Base-by-base conservation (phyloP, 2,888 invertebrate species). In the Ophioninae sp. region DNA sequence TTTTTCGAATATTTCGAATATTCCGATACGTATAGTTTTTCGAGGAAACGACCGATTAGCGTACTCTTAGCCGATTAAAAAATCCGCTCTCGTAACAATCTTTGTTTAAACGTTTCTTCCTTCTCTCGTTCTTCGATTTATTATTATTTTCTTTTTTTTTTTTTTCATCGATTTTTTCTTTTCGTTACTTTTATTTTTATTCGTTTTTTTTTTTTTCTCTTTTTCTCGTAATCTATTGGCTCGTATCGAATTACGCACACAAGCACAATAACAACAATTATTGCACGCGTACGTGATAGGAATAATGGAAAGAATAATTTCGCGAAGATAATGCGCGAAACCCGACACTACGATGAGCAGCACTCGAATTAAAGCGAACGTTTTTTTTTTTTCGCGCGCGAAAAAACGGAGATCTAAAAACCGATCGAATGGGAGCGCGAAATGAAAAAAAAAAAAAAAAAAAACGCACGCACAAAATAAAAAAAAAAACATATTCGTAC, bases 1-100 rank as follows among this genome's bases (percentile, higher is more conserved):
- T 83, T 72, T n/a, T n/a, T n/a, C n/a, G n/a, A n/a, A n/a, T n/a
- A n/a, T n/a, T n/a, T n/a, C n/a, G n/a, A n/a, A n/a, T n/a, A n/a
- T 50, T 79, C 10, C 50, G 21, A 44, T 44, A 44, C 50, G 79
- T 2, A 30, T 57, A 56, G 79, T 78, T 74, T 59, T 57, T 65
- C 72, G 72, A 61, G 78, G 67, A 17, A 41, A 78, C 56, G 67
- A 84, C 64, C 79, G 61, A 79, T 83, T 73, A 13, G 61, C 41
- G 79, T 87, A 88, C 85, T 88, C 87, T 79, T 89, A 89, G 87
- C 57, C 68, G 50, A 74, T 20, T 88, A 89, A 88, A 86, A 59
- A 83, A 30, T 30, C 59, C 79, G 80, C 79, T 82, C 30, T 69
- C 65, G 84, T 86, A 85, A 85, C 82, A 69, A 83, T 81, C 21